These are phyloP conservation scores for Picus viridis DNA, from an alignment of 2,797 vertebrate species.

Conservation along the genomic window DNA sequence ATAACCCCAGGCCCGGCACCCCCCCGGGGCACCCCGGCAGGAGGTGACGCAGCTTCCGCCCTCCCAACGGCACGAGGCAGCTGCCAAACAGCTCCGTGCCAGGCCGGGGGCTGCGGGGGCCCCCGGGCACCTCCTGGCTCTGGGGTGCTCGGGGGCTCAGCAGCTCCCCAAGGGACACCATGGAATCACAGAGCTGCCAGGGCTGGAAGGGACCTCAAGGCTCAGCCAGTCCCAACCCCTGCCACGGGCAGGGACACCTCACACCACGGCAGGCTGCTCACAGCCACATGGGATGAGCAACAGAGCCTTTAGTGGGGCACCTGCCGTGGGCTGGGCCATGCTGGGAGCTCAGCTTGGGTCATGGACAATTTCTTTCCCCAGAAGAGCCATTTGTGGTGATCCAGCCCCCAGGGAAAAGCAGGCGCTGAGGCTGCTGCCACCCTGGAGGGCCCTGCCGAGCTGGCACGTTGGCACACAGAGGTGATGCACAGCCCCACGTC, in stretches of 20 bases:
- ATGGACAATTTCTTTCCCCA: rapidly evolving
- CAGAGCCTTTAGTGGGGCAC: background rate
- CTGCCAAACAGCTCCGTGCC: rapidly evolving
- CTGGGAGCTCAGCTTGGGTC: background rate
- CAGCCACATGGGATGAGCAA: rapidly evolving
- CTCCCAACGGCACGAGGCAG: background rate
- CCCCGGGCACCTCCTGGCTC: background rate
- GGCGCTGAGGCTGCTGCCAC: background rate
- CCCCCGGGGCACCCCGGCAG: background rate
- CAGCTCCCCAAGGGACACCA: rapidly evolving
- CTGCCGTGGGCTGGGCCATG: rapidly evolving
- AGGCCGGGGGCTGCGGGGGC: rapidly evolving
- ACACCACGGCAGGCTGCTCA: no score
- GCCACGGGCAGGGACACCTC: no score
- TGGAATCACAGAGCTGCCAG: no score
- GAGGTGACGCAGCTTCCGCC: slow-evolving; percentile 16
- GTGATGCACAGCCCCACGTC: background rate
- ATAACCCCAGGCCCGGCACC: background rate
- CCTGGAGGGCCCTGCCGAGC: background rate
- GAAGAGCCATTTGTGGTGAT: background rate
- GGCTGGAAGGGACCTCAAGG: no score
- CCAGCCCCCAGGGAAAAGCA: background rate
- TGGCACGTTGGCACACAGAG: rapidly evolving
- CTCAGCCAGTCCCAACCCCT: no score
- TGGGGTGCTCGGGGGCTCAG: background rate